phyloP scores from a whole-genome alignment of 2,113 vertebrate genomes.

The Cariama cristata region DNA sequence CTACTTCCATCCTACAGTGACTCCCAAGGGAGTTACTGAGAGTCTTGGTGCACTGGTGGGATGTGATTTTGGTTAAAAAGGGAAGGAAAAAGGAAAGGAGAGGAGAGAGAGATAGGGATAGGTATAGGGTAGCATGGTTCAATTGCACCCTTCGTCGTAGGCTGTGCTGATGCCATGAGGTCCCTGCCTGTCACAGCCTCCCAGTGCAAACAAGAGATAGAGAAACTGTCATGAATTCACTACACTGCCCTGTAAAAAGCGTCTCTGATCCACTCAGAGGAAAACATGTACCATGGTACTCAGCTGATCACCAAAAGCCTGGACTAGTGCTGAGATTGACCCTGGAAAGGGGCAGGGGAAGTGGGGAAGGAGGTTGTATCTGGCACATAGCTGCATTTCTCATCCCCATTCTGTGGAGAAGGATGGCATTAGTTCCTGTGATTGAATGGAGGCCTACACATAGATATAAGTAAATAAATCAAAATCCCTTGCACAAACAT shows the following conservation, averaged over 20 bases:
- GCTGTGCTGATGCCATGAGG: fast-evolving
- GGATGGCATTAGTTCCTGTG: background rate
- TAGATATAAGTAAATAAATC: background rate
- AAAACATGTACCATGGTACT: background rate
- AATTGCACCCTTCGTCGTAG: background rate
- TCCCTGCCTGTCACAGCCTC: background rate
- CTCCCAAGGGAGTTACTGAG: background rate
- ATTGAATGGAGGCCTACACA: background rate
- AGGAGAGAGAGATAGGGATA: background rate
- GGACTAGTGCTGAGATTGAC: background rate
- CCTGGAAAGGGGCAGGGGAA: background rate
- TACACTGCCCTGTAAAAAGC: background rate
- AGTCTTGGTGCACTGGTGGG: background rate
- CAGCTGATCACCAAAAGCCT: background rate
- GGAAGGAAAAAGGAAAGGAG: background rate
- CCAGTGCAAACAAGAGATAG: background rate
- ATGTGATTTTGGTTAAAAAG: background rate
- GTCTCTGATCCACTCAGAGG: background rate
- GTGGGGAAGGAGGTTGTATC: background rate
- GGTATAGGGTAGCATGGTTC: background rate
- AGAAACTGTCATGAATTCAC: background rate
- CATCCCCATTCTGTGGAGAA: background rate
- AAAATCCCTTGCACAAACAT: background rate
- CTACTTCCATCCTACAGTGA: background rate
- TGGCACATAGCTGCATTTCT: background rate